phyloP scores from a whole-genome alignment of 1,140 invertebrate genomes.

The Aleiodes sp. region DNA sequence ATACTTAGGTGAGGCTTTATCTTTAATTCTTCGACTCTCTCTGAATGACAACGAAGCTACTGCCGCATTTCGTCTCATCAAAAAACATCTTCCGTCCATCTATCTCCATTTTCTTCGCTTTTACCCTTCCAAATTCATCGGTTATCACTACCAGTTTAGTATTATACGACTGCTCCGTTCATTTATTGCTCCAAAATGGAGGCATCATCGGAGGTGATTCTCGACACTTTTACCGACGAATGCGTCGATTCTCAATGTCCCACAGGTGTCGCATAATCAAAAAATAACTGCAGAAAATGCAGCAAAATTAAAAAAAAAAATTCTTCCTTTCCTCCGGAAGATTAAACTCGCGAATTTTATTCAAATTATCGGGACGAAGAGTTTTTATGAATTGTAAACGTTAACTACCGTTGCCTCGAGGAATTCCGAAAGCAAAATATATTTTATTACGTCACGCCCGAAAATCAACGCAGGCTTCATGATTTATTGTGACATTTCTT shows the following conservation, averaged over 20 bases:
- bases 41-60: constrained; percentile 4
- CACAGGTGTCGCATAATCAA: neutral
- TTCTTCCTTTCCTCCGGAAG: no score
- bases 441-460: no score
- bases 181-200: constrained; percentile 24
- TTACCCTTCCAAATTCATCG: constrained; percentile 37
- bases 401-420: no score
- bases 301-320: no score
- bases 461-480: no score
- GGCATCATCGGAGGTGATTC: constrained; percentile 22
- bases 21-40: constrained; percentile 43
- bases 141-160: constrained; percentile 43
- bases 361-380: no score
- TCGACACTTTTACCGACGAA: constrained; percentile 24
- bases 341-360: no score
- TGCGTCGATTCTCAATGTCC: constrained; percentile 4
- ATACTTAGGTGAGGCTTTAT: constrained; percentile 56
- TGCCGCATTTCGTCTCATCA: neutral
- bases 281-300: no score
- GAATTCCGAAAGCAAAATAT: no score
- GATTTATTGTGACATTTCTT: no score
- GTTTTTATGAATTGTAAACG: no score
- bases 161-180: constrained; percentile 36
- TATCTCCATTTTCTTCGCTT: neutral
- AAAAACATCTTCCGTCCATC: no score